Evolutionary conservation across 2,797 vertebrate species (phyloP).

Genomic region (Chanos chanos): DNA sequence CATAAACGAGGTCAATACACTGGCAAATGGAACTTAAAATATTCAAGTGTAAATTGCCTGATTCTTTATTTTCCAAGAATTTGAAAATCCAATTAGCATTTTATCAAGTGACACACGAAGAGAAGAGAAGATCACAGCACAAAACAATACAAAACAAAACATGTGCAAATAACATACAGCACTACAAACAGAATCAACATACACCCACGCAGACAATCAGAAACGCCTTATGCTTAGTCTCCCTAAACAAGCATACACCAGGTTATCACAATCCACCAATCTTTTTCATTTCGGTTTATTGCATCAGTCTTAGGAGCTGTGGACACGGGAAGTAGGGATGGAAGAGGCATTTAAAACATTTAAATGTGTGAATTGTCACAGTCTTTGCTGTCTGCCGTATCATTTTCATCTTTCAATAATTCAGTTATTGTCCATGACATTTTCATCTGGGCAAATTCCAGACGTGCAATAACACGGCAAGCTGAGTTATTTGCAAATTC

Average conservation of each 20-base stretch:
- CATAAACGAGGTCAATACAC: no score
- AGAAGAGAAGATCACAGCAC: no score
- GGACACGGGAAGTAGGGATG: background rate
- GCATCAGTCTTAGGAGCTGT: slow-evolving; percentile 13
- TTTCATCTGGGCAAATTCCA: slow-evolving; percentile 16
- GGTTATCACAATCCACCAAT: slow-evolving; percentile 1
- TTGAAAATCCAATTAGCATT: no score
- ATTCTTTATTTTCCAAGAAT: no score
- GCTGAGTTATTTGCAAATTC: slow-evolving; percentile 26
- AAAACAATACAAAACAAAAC: no score
- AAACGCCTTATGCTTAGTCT: background rate
- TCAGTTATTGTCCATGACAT: slow-evolving; percentile 17
- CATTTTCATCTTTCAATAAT: slow-evolving; percentile 9
- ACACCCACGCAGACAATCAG: background rate
- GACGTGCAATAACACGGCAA: slow-evolving; percentile 13
- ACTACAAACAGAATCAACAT: background rate
- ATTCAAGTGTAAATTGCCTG: no score
- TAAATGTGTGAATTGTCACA: background rate
- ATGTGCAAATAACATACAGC: no score
- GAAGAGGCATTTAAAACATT: slow-evolving; percentile 9
- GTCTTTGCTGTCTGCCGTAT: background rate
- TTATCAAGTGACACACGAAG: no score
- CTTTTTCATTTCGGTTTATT: slow-evolving; percentile 32
- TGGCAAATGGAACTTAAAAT: no score
- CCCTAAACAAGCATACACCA: background rate